A percentile compares a stretch with the other conserved stretches of the same genome.
Evolutionary conservation across 1,140 invertebrate species (phyloP).

Genomic region (Ruditapes philippinarum): DNA sequence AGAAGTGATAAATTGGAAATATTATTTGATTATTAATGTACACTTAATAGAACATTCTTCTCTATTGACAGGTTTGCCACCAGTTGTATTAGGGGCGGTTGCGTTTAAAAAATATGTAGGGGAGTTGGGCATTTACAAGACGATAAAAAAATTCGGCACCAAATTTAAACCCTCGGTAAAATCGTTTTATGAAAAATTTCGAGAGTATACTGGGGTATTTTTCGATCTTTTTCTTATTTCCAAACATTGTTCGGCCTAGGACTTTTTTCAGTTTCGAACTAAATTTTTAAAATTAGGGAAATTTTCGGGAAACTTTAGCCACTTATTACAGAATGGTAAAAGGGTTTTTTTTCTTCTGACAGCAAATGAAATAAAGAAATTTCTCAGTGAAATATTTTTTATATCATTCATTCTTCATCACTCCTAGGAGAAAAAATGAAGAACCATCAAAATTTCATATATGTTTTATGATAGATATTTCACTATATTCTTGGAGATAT

Average conservation of each 20-base stretch:
- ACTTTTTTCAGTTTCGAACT: conserved; percentile 93
- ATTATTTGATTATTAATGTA: no score
- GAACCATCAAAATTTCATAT: no score
- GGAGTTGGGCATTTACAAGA: conserved; percentile 95
- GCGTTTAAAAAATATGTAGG: conserved; percentile 95
- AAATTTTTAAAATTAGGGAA: conserved; percentile 92
- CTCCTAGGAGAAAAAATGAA: no score
- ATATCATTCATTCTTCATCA: no score
- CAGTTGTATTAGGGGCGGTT: conserved; percentile 92
- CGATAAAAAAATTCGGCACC: conserved; percentile 95
- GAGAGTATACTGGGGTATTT: conserved; percentile 91
- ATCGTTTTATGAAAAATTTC: conserved; percentile 91
- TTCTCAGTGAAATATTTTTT: no score
- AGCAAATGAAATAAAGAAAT: no score
- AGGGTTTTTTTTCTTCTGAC: no score
- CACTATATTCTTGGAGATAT: no score
- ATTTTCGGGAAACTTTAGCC: conserved; percentile 92
- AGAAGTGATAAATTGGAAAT: no score
- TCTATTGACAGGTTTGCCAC: conserved; percentile 90
- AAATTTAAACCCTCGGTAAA: conserved; percentile 94
- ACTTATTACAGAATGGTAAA: conserved; percentile 93
- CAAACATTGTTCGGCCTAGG: conserved; percentile 95
- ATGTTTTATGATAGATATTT: no score
- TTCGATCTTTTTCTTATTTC: conserved; percentile 93
- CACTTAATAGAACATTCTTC: no score